Percentiles rank a stretch among this genome's conserved stretches.
phyloP scores from a whole-genome alignment of 2,113 vertebrate species.

The Chrysochloris asiatica region DNA sequence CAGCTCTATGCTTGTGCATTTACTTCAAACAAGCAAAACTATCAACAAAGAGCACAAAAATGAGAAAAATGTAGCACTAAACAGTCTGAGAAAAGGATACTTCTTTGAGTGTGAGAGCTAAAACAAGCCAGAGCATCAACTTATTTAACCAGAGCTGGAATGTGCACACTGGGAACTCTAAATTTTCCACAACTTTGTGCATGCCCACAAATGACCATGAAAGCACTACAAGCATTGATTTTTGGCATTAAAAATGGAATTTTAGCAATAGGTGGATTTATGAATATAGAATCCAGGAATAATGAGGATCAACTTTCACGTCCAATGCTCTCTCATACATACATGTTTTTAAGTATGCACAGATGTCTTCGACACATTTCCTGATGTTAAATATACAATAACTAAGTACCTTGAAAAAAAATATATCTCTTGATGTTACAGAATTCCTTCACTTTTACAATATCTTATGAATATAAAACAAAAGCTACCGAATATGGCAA shows the following conservation, averaged over 20 bases:
- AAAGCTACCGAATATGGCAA: background rate
- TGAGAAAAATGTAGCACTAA: too few species aligned
- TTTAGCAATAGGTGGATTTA: background rate
- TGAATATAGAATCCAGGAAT: background rate
- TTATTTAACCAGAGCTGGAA: too few species aligned
- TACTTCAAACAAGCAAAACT: too few species aligned
- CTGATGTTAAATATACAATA: background rate
- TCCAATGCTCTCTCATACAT: background rate
- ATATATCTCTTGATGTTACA: background rate
- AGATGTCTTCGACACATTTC: background rate
- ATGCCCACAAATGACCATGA: too few species aligned
- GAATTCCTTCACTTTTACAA: background rate
- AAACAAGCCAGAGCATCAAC: too few species aligned
- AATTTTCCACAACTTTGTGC: too few species aligned
- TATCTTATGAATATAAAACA: background rate
- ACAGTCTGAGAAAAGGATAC: too few species aligned
- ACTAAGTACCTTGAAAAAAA: constrained; percentile 35
- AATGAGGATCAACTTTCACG: background rate
- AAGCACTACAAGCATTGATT: too few species aligned
- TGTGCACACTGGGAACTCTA: too few species aligned
- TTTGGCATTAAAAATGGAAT: background rate
- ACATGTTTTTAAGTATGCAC: background rate
- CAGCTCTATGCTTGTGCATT: too few species aligned
- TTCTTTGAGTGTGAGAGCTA: too few species aligned
- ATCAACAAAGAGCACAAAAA: too few species aligned